phyloP scores from a whole-genome alignment of 2,888 invertebrate genomes.

The Cataglyphis rosenhaueri region DNA sequence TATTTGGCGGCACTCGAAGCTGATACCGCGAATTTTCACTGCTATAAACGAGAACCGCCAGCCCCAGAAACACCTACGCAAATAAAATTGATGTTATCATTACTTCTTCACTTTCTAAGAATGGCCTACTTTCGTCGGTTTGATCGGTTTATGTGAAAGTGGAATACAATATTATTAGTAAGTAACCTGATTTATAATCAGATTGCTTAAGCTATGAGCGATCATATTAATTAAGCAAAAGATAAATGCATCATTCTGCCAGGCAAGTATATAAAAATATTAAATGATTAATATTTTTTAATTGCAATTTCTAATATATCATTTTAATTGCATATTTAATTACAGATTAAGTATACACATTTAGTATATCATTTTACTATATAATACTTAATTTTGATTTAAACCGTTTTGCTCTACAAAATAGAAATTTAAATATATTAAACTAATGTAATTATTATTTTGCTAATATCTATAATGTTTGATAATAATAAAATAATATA shows the following conservation, averaged over 20 bases:
- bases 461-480: neutral
- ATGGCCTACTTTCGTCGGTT: slow-evolving; percentile 39
- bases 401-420: neutral
- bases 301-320: neutral
- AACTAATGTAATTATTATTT: neutral
- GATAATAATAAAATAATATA: neutral
- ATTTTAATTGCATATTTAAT: neutral
- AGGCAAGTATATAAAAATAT: neutral
- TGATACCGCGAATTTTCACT: slow-evolving; percentile 70
- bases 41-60: slow-evolving; percentile 75
- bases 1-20: slow-evolving; percentile 73
- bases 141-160: slow-evolving; percentile 46
- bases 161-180: slow-evolving; percentile 18
- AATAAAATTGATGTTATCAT: slow-evolving; percentile 25
- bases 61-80: slow-evolving; percentile 77
- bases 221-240: neutral
- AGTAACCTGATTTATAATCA: slow-evolving; percentile 15
- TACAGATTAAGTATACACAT: neutral
- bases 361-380: neutral
- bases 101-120: slow-evolving; percentile 42
- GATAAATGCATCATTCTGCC: neutral
- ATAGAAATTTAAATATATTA: neutral
- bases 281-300: neutral
- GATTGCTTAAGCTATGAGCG: neutral
- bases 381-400: neutral